Evolutionary conservation across 1,140 invertebrate genomes (phyloP).

Genomic region (Cephus cinctus): DNA sequence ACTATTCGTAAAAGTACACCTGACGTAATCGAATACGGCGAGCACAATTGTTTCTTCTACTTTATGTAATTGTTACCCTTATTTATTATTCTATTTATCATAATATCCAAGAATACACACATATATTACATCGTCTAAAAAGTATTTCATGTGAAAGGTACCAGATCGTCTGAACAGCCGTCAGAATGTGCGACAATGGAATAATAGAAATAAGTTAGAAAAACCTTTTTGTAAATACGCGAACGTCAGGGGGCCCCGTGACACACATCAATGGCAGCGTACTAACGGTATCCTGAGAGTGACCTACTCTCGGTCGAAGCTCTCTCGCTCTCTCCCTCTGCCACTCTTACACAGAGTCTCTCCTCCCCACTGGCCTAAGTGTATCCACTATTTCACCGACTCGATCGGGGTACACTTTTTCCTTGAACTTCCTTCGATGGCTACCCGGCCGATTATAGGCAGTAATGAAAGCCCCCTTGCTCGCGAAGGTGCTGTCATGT

Average conservation of each 20-base stretch:
- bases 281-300: slow-evolving; percentile 38
- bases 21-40: too few species aligned
- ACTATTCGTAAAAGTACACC: too few species aligned
- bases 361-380: background rate
- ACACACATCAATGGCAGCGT: slow-evolving; percentile 43
- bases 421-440: slow-evolving; percentile 18
- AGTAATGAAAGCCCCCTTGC: slow-evolving; percentile 43
- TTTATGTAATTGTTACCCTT: too few species aligned
- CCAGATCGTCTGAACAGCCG: too few species aligned
- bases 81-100: too few species aligned
- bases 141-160: too few species aligned
- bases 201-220: too few species aligned
- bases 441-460: slow-evolving; percentile 28
- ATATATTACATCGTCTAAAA: too few species aligned
- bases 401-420: slow-evolving; percentile 25
- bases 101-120: too few species aligned
- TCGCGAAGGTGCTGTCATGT: slow-evolving; percentile 30
- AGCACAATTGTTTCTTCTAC: too few species aligned
- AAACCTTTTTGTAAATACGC: background rate
- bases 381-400: slow-evolving; percentile 11
- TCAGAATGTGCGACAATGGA: too few species aligned
- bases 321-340: background rate
- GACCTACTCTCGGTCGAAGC: slow-evolving; percentile 34
- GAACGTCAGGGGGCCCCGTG: slow-evolving; percentile 31
- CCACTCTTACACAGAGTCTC: slow-evolving; percentile 4